Percentiles rank a stretch among this genome's conserved stretches.
Evolutionary conservation across 2,888 invertebrate genomes (phyloP).

Genomic region (Ornithoptera priamus): DNA sequence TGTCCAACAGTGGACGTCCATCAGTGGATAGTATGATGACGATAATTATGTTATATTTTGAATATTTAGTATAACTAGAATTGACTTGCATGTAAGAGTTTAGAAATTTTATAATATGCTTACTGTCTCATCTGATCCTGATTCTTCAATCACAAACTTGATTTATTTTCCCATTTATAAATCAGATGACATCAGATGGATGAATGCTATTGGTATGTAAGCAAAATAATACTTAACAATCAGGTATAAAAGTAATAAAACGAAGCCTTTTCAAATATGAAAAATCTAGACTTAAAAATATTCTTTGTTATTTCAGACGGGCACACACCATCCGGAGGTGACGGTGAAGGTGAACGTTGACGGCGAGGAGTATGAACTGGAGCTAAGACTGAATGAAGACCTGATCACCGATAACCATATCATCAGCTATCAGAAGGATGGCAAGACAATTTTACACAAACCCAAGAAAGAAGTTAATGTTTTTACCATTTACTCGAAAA

Average conservation of each 20-base stretch:
- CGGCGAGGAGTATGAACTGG: slow-evolving; percentile 83
- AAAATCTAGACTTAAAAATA: not conserved
- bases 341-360: slow-evolving; percentile 84
- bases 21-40: too few relatives aligned
- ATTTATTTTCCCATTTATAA: too few relatives aligned
- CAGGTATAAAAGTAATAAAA: not conserved
- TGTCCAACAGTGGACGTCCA: too few relatives aligned
- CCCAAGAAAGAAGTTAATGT: slow-evolving; percentile 76
- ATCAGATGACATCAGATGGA: too few relatives aligned
- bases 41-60: too few relatives aligned
- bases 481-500: not conserved
- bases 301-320: slow-evolving; percentile 49
- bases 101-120: too few relatives aligned
- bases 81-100: too few relatives aligned
- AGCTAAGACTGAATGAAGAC: slow-evolving; percentile 86
- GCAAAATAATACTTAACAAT: too few relatives aligned
- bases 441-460: slow-evolving; percentile 73
- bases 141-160: too few relatives aligned
- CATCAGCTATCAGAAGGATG: slow-evolving; percentile 80
- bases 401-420: slow-evolving; percentile 85
- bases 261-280: not conserved
- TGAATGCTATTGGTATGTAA: too few relatives aligned
- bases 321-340: slow-evolving; percentile 66
- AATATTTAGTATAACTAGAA: too few relatives aligned
- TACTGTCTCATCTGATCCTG: too few relatives aligned